Evolutionary conservation across 2,888 invertebrate genomes (phyloP), one percentile per base, ranked within the genome.

Genomic region (Caenorhabditis uteleia): DNA sequence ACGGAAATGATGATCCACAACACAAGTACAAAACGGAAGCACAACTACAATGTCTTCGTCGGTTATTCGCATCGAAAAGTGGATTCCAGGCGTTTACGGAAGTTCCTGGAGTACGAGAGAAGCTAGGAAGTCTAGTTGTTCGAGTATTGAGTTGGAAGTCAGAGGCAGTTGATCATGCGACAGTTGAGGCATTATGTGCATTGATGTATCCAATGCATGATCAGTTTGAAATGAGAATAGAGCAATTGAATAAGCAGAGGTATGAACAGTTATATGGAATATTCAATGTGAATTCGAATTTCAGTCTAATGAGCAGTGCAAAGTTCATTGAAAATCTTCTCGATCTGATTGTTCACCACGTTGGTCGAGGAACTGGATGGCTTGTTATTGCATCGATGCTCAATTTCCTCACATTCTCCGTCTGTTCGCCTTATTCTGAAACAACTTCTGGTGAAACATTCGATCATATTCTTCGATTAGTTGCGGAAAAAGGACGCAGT

Each of bases 401-500:
- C 84, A 98, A 98, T 85, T 93, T 99, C 84, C 87, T 98, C 68
- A 98, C 97, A 34, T 98, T 95, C 86, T 91, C 95, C 3, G 88
- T 98, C 38, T 99, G 98, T 86, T 93, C 95, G 68, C 98, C 98
- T 4, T 98, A 97, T 86, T 93, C 94, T 83, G 98, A 99, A 86
- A 99, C 98, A 4, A 98, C 98, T 0, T 94, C 59, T 7, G 66
- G 50, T 20, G 61, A 68, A 3, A 61, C 93, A 83, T 94, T 95
- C 85, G 97, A 98, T 85, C 89, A 89, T 75, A 87, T 97, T 49
- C 85, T 97, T 23, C 92, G 93, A 85, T 89, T 97, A 89, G 95
- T 97, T 1, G 93, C 98, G 4, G 89, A 90, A 49, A 88, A 91
- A 72, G 97, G 97, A 6, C 88, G 95, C 55, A 89, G 90, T 60